Percentiles rank a stretch among this genome's conserved stretches.
Evolutionary conservation across 2,888 invertebrate genomes (phyloP).

Genomic region (Drosophila incognita): DNA sequence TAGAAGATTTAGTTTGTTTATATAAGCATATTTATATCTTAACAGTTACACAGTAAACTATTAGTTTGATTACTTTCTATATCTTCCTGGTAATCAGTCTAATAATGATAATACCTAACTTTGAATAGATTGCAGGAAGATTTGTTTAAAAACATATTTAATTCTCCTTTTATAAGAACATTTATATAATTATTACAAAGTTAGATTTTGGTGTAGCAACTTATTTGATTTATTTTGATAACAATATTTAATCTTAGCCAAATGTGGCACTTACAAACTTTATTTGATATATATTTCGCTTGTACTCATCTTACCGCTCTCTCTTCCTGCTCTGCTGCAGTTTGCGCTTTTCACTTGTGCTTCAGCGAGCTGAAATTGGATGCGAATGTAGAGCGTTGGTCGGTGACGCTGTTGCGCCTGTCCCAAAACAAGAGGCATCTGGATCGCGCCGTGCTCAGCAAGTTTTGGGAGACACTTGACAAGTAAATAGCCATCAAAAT

Average conservation of each 20-base stretch:
- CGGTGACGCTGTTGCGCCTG: constrained; percentile 95
- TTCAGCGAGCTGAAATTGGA: constrained; percentile 98
- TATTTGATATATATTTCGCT: background rate
- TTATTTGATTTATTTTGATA: background rate
- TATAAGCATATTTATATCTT: background rate
- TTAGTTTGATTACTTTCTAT: background rate
- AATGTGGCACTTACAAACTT: background rate
- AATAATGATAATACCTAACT: background rate
- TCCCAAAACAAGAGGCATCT: constrained; percentile 97
- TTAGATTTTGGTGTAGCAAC: no score
- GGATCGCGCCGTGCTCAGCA: constrained; percentile 97
- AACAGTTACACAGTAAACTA: background rate
- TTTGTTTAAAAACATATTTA: background rate
- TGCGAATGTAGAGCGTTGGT: constrained; percentile 98
- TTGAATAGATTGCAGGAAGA: background rate
- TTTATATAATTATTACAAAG: no score
- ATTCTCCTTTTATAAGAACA: no score
- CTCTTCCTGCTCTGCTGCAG: constrained; percentile 86
- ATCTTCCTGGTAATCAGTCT: background rate
- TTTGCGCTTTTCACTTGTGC: constrained; percentile 98
- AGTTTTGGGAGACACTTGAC: constrained; percentile 98
- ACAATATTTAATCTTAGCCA: background rate
- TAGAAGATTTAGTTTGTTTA: background rate
- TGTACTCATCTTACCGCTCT: background rate
- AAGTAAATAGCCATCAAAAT: constrained; percentile 87